phyloP scores from a whole-genome alignment of 2,888 invertebrate genomes.

The Sipha maydis region DNA sequence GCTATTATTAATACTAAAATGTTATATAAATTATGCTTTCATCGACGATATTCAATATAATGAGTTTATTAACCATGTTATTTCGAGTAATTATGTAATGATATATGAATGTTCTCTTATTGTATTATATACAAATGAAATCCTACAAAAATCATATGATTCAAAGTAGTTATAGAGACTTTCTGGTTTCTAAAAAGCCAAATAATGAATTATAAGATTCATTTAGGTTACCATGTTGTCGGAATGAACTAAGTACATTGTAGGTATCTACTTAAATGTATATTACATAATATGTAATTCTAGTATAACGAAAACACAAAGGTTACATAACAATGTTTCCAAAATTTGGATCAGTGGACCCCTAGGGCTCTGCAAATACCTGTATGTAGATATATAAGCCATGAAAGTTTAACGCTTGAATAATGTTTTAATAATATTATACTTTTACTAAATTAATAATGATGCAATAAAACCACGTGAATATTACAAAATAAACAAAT shows the following conservation, averaged over 20 bases:
- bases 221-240: background rate
- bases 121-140: background rate
- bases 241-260: background rate
- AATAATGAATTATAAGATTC: conserved; percentile 1
- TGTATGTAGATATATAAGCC: background rate
- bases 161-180: background rate
- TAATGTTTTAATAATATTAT: conserved; percentile 18
- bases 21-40: background rate
- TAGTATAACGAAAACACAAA: background rate
- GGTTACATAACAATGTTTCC: background rate
- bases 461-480: background rate
- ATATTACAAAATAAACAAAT: background rate
- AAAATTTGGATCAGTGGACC: conserved; percentile 12
- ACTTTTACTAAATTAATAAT: background rate
- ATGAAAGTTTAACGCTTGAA: background rate
- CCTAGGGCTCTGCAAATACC: background rate
- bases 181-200: background rate
- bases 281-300: background rate
- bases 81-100: background rate
- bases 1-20: too few species aligned
- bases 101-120: background rate
- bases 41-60: background rate
- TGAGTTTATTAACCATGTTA: background rate
- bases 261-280: background rate
- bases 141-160: background rate